These are phyloP conservation scores for Thunnus maccoyii DNA, from an alignment of 2,113 vertebrate genomes.

Conservation along the genomic window DNA sequence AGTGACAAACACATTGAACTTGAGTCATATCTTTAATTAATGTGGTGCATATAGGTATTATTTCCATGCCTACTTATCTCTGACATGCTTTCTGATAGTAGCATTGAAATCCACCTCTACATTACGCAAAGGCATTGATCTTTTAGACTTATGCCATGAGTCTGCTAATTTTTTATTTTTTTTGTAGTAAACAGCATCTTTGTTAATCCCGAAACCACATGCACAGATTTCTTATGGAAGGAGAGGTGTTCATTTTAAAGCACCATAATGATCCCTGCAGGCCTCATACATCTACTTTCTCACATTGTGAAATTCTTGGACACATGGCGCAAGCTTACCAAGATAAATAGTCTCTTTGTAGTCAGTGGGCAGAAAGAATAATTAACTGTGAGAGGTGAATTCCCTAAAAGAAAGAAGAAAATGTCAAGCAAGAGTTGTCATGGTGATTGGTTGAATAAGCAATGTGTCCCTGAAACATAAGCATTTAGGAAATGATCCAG, in stretches of 20 bases:
- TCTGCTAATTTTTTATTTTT: background rate
- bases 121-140: background rate
- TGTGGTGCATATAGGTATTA: background rate
- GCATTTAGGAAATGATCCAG: conserved; percentile 73
- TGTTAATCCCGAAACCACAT: conserved; percentile 17
- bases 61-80: conserved; percentile 3
- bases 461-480: conserved; percentile 72
- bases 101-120: background rate
- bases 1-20: background rate
- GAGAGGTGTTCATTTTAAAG: conserved; percentile 28
- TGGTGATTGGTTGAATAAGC: conserved; percentile 84
- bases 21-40: conserved; percentile 1
- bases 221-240: background rate
- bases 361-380: conserved; percentile 52
- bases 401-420: conserved; percentile 65
- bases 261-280: conserved; percentile 14
- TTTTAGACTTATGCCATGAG: conserved; percentile 4
- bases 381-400: conserved; percentile 72
- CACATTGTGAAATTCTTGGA: conserved; percentile 43
- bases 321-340: conserved; percentile 30
- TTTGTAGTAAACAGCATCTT: background rate
- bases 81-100: background rate
- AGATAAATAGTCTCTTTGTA: conserved; percentile 62
- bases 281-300: conserved; percentile 33
- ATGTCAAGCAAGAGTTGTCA: conserved; percentile 84